Conservation (phyloP, 1,140 invertebrate species). For the Doryteuthis pealeii region DNA sequence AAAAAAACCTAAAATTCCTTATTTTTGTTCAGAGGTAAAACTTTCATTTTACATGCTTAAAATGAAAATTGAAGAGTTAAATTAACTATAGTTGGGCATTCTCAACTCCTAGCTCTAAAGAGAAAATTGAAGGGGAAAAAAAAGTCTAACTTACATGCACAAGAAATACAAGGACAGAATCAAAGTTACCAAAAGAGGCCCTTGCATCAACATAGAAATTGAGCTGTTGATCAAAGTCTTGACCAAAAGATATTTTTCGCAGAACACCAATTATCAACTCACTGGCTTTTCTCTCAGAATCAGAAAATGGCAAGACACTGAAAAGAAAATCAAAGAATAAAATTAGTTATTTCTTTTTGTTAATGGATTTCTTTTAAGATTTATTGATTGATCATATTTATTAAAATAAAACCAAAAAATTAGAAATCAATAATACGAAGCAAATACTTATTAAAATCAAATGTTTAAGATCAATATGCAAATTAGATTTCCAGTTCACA, state of each 20-base stretch:
- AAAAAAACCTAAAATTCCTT: neutral
- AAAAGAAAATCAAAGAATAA: no score
- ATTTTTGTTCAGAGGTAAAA: neutral
- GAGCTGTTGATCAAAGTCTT: constrained; percentile 87
- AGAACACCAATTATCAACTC: constrained; percentile 81
- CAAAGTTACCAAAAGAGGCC: constrained; percentile 84
- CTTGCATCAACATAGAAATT: constrained; percentile 91
- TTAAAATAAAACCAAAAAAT: no score
- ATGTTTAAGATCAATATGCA: no score
- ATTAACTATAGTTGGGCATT: neutral
- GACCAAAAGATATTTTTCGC: constrained; percentile 75
- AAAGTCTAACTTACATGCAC: constrained; percentile 72
- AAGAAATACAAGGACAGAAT: constrained; percentile 79
- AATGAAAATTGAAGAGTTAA: neutral
- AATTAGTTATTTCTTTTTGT: no score
- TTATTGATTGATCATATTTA: no score
- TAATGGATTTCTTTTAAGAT: no score
- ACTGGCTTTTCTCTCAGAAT: constrained; percentile 85
- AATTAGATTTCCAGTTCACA: no score
- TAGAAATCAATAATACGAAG: no score
- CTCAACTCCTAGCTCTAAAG: neutral
- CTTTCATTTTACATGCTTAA: neutral
- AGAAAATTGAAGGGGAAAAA: neutral
- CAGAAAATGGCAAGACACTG: constrained; percentile 88
- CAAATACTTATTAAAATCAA: no score